phyloP scores from a whole-genome alignment of 2,888 invertebrate genomes.

The Aquatica leii region DNA sequence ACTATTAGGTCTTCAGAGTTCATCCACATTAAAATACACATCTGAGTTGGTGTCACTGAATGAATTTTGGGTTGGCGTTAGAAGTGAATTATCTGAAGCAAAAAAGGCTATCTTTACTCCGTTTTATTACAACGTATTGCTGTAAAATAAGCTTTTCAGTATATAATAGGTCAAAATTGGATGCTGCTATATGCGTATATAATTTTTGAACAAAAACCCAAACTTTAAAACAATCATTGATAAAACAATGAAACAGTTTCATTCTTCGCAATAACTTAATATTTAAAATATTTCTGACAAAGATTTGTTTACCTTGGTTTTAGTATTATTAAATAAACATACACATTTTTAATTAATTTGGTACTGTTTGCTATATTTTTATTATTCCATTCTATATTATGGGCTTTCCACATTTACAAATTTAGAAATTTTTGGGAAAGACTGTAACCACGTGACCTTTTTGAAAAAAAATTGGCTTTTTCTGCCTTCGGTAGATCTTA shows the following conservation, averaged over 20 bases:
- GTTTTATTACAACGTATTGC: no score
- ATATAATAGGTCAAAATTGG: no score
- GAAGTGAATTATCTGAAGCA: no score
- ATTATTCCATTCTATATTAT: no score
- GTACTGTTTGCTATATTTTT: no score
- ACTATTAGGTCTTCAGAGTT: constrained; percentile 21
- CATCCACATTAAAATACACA: constrained; percentile 27
- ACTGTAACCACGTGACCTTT: no score
- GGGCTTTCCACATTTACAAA: no score
- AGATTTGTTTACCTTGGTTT: constrained; percentile 15
- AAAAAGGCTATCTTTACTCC: no score
- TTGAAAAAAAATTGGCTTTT: no score
- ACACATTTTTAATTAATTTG: no score
- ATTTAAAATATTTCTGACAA: constrained; percentile 26
- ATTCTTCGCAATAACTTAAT: constrained; percentile 27
- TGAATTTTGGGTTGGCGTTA: constrained; percentile 2
- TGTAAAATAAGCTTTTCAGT: no score
- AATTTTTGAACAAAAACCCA: constrained; percentile 21
- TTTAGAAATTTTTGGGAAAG: no score
- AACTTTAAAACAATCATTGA: constrained; percentile 18
- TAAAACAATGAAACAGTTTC: constrained; percentile 30
- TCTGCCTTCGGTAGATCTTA: neutral
- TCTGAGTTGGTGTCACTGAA: constrained; percentile 19
- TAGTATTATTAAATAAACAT: neutral
- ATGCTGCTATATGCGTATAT: neutral